Conservation (phyloP, 2,888 invertebrate genomes). For the Acanthosepion lycidas region DNA sequence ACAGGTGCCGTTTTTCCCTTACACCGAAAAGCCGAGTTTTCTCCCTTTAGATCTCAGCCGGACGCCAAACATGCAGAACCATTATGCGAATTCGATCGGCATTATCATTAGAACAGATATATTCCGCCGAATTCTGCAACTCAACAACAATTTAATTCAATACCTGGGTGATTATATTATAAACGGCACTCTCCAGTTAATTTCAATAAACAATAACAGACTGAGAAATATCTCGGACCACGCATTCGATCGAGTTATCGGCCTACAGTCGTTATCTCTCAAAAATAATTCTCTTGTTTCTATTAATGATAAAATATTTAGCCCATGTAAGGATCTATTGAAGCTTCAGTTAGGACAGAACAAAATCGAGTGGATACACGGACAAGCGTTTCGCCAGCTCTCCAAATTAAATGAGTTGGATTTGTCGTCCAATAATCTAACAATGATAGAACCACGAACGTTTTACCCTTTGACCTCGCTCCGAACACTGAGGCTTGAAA, state of each 20-base stretch:
- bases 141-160: not conserved
- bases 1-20: not conserved
- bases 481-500: not conserved
- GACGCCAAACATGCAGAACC: slow-evolving; percentile 36
- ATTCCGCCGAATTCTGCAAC: not conserved
- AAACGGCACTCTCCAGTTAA: not conserved
- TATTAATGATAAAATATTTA: not conserved
- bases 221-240: slow-evolving; percentile 4
- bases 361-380: not conserved
- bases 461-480: not conserved
- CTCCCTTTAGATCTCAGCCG: not conserved
- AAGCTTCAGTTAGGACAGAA: not conserved
- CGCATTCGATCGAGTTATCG: not conserved
- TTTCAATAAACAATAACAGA: not conserved
- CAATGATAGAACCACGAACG: not conserved
- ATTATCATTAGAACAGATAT: not conserved
- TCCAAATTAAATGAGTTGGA: not conserved
- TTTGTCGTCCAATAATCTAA: not conserved
- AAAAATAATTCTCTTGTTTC: not conserved
- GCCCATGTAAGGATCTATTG: not conserved
- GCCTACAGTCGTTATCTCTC: not conserved
- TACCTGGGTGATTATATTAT: not conserved
- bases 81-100: not conserved
- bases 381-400: not conserved
- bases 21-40: not conserved